Evolutionary conservation across 2,888 invertebrate species (phyloP), one percentile per base, ranked within the genome.

Genomic region (Nomada fucata): DNA sequence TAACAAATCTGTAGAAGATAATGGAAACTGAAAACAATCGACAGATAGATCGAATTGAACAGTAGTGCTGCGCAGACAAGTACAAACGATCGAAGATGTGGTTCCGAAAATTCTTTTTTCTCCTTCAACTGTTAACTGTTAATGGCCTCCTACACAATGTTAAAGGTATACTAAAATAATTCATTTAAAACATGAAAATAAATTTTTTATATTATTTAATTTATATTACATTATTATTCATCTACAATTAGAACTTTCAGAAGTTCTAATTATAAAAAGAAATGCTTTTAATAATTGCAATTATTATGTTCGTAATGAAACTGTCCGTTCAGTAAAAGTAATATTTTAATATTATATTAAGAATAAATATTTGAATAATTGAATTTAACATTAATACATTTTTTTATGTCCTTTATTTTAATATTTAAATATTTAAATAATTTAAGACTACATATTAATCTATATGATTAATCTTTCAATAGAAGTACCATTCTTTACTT

Each of bases 71-170:
- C 36, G 13, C 11, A 5, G 20, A 5, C 18, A 18, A 29, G 4
- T 13, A 9, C 2, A 23, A n/a, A 64, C 47, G 13, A 64, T 13
- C 57, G 15, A n/a, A 42, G 50, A 76, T 76, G 76, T 64, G 76
- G 76, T 50, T 42, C 2, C n/a, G 64, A 11, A 50, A 26, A 26
- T 57, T 71, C 1, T 36, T 50, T 36, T 50, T 71, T 13, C 1
- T 23, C 36, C 20, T n/a, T 9, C 36, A 71, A 29, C 10, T 76
- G 57, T 44, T 71, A 18, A 42, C 3, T 1, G 50, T 52, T n/a
- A 29, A 23, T 29, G 26, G 76, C 13, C 2, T 50, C 10, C 7
- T 20, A 13, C 20, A 1, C n/a, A 42, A 44, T 9, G 0, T 20
- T 9, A 15, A 57, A 59, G 76, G 76, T 76, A 64, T 0, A 3